Percentiles rank a stretch among this genome's conserved stretches.
These are phyloP conservation scores for Salvelinus namaycush DNA, from an alignment of 2,113 vertebrate species.

Conservation along the genomic window DNA sequence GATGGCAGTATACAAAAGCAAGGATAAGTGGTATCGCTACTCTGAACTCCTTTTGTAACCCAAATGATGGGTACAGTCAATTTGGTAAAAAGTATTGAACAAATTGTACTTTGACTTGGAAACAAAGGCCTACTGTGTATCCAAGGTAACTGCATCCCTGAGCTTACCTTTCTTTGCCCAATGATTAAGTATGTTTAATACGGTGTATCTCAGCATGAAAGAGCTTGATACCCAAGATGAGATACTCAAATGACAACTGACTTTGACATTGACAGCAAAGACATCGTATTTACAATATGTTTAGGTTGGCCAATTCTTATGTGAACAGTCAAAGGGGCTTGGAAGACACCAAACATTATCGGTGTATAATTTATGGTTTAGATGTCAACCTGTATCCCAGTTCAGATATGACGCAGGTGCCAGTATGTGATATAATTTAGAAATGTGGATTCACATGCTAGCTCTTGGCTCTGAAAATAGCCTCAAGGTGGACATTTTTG, in stretches of 20 bases:
- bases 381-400: conserved; percentile 27
- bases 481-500: conserved; percentile 72
- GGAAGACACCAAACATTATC: conserved; percentile 2
- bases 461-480: conserved; percentile 59
- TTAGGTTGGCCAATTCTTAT: conserved; percentile 3
- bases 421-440: conserved; percentile 51
- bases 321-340: conserved; percentile 19
- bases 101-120: too few relatives aligned
- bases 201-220: background rate
- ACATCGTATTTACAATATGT: background rate
- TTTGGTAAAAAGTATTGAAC: too few relatives aligned
- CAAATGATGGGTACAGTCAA: background rate
- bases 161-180: too few relatives aligned
- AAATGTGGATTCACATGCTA: conserved; percentile 36
- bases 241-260: background rate
- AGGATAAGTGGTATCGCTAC: background rate
- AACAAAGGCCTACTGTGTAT: too few relatives aligned
- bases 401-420: conserved; percentile 47
- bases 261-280: background rate
- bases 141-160: too few relatives aligned
- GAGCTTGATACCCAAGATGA: background rate
- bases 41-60: background rate
- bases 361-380: conserved; percentile 4
- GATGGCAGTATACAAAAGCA: conserved; percentile 55
- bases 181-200: too few relatives aligned